Conservation (phyloP, 2,797 vertebrate species). For the Podarcis lilfordi region DNA sequence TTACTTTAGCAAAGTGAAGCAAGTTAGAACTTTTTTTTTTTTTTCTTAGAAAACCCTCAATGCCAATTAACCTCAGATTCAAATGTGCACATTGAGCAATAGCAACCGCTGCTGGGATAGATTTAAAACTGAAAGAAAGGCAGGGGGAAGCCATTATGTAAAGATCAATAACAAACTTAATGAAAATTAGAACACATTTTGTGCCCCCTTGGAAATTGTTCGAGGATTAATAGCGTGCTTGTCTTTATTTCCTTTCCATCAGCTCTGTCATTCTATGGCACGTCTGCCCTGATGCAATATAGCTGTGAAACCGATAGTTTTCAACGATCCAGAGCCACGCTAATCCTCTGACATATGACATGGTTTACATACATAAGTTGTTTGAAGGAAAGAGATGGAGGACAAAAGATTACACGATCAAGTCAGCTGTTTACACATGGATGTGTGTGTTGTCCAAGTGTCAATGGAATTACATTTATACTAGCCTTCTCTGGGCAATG, state of each 20-base stretch:
- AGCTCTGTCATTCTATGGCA: neutral
- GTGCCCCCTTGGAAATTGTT: conserved; percentile 24
- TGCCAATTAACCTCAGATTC: conserved; percentile 41
- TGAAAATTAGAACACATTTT: conserved; percentile 26
- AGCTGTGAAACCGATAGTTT: neutral
- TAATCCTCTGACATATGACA: conserved; percentile 14
- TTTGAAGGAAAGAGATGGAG: conserved; percentile 22
- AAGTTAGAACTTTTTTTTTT: conserved; percentile 21
- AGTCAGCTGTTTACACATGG: neutral
- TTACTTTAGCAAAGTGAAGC: conserved; percentile 30
- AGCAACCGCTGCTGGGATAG: conserved; percentile 35
- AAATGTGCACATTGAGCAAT: conserved; percentile 34
- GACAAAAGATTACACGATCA: neutral
- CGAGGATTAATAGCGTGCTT: conserved; percentile 31
- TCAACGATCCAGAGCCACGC: neutral
- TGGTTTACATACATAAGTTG: neutral
- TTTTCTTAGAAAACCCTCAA: conserved; percentile 19
- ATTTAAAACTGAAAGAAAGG: conserved; percentile 25
- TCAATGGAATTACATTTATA: no score
- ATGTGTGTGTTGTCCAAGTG: no score
- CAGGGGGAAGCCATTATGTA: conserved; percentile 24
- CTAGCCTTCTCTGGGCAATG: no score
- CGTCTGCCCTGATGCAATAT: neutral
- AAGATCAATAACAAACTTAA: conserved; percentile 22
- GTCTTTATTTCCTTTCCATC: conserved; percentile 24